These are phyloP conservation scores for Phenganax stokvisi DNA, from an alignment of 92 coral and sea anemone species.

Conservation along the genomic window DNA sequence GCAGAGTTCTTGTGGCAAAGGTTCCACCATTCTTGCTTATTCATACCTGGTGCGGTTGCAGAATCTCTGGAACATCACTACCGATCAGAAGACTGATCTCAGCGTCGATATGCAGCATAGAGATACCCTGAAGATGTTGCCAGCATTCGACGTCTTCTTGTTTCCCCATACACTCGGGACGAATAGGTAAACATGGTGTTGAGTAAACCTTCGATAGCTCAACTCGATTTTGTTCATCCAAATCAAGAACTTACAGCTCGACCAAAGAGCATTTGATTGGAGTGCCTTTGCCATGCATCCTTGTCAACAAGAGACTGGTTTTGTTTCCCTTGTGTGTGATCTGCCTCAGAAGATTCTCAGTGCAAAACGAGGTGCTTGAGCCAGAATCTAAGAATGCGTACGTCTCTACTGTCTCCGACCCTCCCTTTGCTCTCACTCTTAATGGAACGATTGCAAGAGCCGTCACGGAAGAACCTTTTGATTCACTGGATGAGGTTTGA, in stretches of 20 bases:
- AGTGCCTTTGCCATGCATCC: slow-evolving; percentile 16
- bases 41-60: slow-evolving; percentile 24
- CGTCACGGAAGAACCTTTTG: slow-evolving; percentile 17
- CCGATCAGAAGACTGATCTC: slow-evolving; percentile 43
- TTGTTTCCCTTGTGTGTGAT: slow-evolving; percentile 19
- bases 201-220: slow-evolving; percentile 35
- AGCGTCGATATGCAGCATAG: slow-evolving; percentile 19
- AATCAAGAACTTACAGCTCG: slow-evolving; percentile 23
- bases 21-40: slow-evolving; percentile 32
- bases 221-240: slow-evolving; percentile 12
- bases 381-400: background rate
- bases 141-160: slow-evolving; percentile 43
- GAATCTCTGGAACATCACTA: slow-evolving; percentile 26
- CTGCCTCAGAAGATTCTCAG: slow-evolving; percentile 30
- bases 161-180: background rate
- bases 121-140: slow-evolving; percentile 38
- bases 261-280: slow-evolving; percentile 20
- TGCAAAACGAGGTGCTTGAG: slow-evolving; percentile 37
- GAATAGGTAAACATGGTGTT: slow-evolving; percentile 18
- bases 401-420: background rate
- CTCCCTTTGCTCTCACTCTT: slow-evolving; percentile 38
- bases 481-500: background rate
- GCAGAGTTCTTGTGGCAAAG: slow-evolving; percentile 43
- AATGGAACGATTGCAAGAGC: slow-evolving; percentile 47
- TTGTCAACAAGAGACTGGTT: slow-evolving; percentile 30